Evolutionary conservation across 2,113 vertebrate genomes (phyloP), one percentile per base, ranked within the genome.

Genomic region (Trogon melanurus): DNA sequence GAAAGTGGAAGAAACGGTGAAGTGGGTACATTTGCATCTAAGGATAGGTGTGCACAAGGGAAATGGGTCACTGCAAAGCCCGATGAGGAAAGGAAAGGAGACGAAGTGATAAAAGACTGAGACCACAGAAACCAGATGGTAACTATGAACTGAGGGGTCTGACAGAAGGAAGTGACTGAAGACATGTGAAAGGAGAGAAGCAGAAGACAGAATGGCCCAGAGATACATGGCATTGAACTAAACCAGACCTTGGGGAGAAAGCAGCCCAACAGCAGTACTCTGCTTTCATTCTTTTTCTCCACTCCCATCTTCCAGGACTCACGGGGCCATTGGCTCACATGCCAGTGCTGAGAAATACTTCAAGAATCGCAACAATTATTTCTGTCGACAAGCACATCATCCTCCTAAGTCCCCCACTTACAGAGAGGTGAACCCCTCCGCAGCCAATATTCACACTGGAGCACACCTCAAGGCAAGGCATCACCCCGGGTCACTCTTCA

Each of bases 1-100:
- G 14, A 51, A 81, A 56, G 32, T 61, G 6, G 16, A 25, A 69
- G 19, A 25, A 34, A 62, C 1, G 1, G 8, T 30, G 41, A 92
- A 87, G 10, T 16, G 20, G 16, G 56, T 36, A 10, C 13, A 45
- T 45, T 60, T 64, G 32, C 29, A 83, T 22, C 6, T 22, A 27
- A 26, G 19, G 36, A 36, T 1, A 1, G n/a, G 8, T 19, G 12
- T 13, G 30, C 22, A 13, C 1, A 0, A 30, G 29, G 34, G 50
- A 85, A 91, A 85, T 1, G 0, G 0, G n/a, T 36, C 47, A 50
- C 2, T 71, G 36, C 0, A 5, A 74, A 16, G 45, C 18, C n/a
- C 13, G 45, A 0, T 11, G 34, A 73, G 25, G 17, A 34, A 72
- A 73, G 25, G 15, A 34, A 72, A 56, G 10, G 13, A 70, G 32